Conservation (phyloP, 2,888 invertebrate species). For the Harpalus rubripes region DNA sequence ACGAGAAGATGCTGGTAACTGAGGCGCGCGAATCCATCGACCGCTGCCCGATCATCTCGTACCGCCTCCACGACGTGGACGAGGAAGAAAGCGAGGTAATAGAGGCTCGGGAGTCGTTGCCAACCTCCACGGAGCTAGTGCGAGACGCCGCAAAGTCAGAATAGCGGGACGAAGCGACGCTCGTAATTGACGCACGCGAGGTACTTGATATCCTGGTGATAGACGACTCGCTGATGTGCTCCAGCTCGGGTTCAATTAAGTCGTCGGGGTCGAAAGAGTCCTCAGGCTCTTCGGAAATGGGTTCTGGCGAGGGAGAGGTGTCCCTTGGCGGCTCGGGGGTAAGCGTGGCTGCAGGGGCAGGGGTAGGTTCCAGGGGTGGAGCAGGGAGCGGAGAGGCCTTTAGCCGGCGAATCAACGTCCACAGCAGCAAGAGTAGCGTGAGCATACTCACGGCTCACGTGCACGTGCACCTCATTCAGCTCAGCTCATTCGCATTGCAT, state of each 20-base stretch:
- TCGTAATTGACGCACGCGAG: constrained; percentile 69
- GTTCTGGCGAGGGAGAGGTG: constrained; percentile 74
- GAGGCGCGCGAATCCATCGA: constrained; percentile 77
- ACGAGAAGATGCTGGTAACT: constrained; percentile 76
- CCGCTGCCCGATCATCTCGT: constrained; percentile 77
- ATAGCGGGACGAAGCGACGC: constrained; percentile 71
- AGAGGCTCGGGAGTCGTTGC: constrained; percentile 76
- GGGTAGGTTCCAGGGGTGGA: constrained; percentile 68
- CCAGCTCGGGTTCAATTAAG: constrained; percentile 43
- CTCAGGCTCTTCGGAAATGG: constrained; percentile 71
- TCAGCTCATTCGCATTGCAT: constrained; percentile 35
- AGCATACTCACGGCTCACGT: constrained; percentile 77
- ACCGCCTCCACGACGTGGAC: constrained; percentile 76
- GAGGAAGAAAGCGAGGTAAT: constrained; percentile 77
- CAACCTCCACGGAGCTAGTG: constrained; percentile 76
- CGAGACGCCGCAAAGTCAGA: constrained; percentile 74
- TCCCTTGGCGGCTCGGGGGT: constrained; percentile 75
- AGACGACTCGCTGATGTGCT: constrained; percentile 70
- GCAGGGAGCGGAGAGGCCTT: constrained; percentile 72
- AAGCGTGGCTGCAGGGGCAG: not conserved
- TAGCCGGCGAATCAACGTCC: constrained; percentile 82
- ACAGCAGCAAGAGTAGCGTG: constrained; percentile 82
- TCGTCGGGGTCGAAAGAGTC: constrained; percentile 61
- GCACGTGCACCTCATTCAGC: constrained; percentile 26
- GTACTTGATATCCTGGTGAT: constrained; percentile 74